Base-by-base conservation (phyloP, 2,113 vertebrate genomes). In the Cyanocitta stelleri region DNA sequence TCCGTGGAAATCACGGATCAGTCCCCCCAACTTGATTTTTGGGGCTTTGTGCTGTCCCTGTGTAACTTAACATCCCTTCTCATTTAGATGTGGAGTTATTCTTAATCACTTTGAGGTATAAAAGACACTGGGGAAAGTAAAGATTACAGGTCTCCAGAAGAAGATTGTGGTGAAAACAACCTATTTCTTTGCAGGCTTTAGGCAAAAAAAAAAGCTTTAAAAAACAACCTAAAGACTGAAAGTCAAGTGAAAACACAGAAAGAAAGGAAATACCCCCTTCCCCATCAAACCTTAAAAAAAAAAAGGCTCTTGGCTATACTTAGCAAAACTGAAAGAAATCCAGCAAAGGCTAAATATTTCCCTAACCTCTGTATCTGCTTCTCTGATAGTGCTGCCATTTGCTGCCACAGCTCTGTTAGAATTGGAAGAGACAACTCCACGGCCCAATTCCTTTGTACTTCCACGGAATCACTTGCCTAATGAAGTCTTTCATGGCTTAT, bases 11-110 rank as follows among this genome's bases (percentile, higher is more conserved):
- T 20, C 1, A 54, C 6, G 24, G 11, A 74, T 20, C 39, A 19
- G 13, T 8, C 7, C 24, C 18, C 7, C 2, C 4, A 1, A 16
- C 1, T 5, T 13, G 27, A 46, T 13, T 87, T 58, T 0, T 7
- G 52, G 32, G 35, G 41, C 68, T 68, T 29, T 32, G 32, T 23
- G n/a, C 72, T 64, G 11, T 11, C 41, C 37, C 27, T 64, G 33
- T 4, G 3, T 41, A 69, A 82, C 23, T 76, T 6, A 33, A 33
- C n/a, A 85, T 9, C n/a, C 27, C 44, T 72, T 39, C 74, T 73
- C 54, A 32, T 35, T 56, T 13, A 59, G 20, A 30, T 0, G 1
- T 21, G 37, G 30, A 46, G 9, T 48, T 39, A n/a, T 7, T 39
- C 59, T 44, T 43, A 52, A 79, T 23, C 33, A 16, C 44, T 39